These are phyloP conservation scores for Leucosticte australis DNA, from an alignment of 2,113 vertebrate genomes.

Conservation along the genomic window DNA sequence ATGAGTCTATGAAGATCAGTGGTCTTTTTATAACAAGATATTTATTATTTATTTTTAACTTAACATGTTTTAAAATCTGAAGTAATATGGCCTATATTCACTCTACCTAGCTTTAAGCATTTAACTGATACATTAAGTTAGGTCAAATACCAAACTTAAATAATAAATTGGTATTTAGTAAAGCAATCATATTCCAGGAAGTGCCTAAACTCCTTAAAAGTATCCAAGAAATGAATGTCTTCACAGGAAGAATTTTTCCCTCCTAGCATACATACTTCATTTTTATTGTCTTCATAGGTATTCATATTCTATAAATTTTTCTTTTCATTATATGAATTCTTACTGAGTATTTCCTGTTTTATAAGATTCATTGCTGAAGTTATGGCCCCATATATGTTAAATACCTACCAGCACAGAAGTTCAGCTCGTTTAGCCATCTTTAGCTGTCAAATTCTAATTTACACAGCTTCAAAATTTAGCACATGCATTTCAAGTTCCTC, in stretches of 20 bases:
- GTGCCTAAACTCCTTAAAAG: not conserved
- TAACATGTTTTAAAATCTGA: not conserved
- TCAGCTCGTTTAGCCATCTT: conserved; percentile 27
- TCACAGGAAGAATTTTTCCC: not conserved
- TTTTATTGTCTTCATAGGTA: not conserved
- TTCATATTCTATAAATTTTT: not conserved
- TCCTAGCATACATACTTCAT: not conserved
- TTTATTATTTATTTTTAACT: not conserved
- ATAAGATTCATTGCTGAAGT: not conserved
- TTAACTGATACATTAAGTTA: not conserved
- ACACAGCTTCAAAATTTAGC: conserved; percentile 4
- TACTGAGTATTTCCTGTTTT: not conserved
- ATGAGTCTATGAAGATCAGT: not conserved
- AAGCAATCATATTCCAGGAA: not conserved
- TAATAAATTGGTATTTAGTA: not conserved
- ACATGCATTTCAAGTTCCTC: not conserved
- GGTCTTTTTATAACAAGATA: not conserved
- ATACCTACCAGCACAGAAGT: not conserved
- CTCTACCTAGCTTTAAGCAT: not conserved
- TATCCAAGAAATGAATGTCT: not conserved
- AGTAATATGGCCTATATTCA: not conserved
- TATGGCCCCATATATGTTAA: not conserved
- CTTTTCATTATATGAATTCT: not conserved
- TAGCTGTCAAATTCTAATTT: conserved; percentile 27
- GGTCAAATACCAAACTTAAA: not conserved